These are phyloP conservation scores for Oceanodroma tethys DNA, from an alignment of 2,113 vertebrate genomes.

Conservation along the genomic window DNA sequence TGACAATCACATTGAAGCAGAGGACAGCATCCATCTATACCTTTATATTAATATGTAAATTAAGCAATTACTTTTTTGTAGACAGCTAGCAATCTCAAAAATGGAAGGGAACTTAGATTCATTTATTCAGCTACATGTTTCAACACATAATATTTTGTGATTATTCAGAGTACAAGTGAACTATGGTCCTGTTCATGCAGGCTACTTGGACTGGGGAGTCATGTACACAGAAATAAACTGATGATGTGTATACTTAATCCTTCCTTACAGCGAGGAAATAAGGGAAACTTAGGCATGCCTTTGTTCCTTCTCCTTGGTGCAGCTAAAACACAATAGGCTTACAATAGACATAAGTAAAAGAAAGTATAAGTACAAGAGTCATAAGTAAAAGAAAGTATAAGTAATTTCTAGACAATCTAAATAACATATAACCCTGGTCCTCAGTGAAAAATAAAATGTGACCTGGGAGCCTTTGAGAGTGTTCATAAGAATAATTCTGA, in stretches of 20 bases:
- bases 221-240: background rate
- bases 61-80: background rate
- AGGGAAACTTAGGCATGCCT: background rate
- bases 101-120: background rate
- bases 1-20: background rate
- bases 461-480: background rate
- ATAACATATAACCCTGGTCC: background rate
- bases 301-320: fast-evolving
- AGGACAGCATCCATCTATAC: background rate
- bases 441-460: background rate
- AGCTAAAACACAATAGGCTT: background rate
- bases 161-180: background rate
- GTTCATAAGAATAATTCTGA: background rate
- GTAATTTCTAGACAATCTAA: background rate
- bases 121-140: background rate
- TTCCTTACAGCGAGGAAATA: background rate
- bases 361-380: background rate
- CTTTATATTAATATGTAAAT: background rate
- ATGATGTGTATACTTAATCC: background rate
- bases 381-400: background rate
- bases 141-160: background rate
- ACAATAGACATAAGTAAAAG: background rate
- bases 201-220: background rate
- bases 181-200: background rate
- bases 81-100: background rate